Percentiles rank a stretch among this genome's conserved stretches.
Evolutionary conservation across 1,140 invertebrate genomes (phyloP).

Genomic region (Pomacea maculata): DNA sequence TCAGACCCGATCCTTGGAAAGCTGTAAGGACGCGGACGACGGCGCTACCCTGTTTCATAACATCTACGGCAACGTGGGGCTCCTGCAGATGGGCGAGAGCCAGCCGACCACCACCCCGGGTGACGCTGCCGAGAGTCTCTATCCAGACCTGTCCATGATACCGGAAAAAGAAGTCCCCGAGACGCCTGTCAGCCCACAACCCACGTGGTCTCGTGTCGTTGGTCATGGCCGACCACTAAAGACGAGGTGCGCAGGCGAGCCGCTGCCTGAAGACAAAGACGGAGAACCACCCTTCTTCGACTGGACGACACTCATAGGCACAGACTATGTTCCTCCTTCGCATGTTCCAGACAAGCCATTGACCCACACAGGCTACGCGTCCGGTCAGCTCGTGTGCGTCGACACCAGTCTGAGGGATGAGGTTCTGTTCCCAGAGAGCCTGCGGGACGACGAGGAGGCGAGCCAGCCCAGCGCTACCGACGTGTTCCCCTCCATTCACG

Average conservation of each 20-base stretch:
- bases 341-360: no score
- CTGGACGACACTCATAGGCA: no score
- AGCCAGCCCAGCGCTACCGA: background rate
- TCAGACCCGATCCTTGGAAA: slow-evolving; percentile 1
- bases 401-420: background rate
- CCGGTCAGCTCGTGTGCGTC: background rate
- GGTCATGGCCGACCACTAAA: slow-evolving; percentile 3
- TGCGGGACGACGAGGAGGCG: slow-evolving; percentile 10
- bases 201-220: slow-evolving; percentile 5
- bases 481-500: slow-evolving; percentile 22
- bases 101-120: no score
- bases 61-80: background rate
- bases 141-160: slow-evolving; percentile 8
- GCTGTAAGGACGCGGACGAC: background rate
- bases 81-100: background rate
- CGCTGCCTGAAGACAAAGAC: no score
- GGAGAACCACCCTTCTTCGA: no score
- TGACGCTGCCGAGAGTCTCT: background rate
- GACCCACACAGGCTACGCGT: background rate
- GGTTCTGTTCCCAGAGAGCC: slow-evolving; percentile 20
- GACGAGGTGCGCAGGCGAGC: background rate
- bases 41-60: background rate
- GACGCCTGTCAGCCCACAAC: background rate
- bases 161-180: slow-evolving; percentile 1
- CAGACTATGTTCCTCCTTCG: no score